Base-by-base conservation (phyloP, 2,888 invertebrate species). In the Epiblema foenella region DNA sequence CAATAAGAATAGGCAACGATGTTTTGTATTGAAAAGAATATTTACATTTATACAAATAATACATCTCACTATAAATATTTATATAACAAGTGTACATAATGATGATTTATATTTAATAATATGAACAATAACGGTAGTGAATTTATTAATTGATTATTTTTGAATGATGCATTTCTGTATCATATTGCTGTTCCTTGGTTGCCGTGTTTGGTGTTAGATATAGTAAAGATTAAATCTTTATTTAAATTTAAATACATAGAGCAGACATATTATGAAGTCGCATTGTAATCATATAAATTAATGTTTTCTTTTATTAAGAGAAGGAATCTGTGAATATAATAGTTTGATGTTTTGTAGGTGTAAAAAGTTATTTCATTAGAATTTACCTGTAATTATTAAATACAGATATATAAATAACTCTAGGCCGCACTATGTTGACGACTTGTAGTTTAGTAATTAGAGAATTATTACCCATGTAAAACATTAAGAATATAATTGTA, bases 161-260 rank as follows among this genome's bases (percentile, higher is more conserved):
- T 77, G 56, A 74, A 75, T 77, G 77, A 79, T 52, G 89, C 90
- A 79, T 86, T 81, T 81, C 83, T 90, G 89, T 90, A 89, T 74
- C 20, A 87, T 83, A 87, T 78, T 74, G 88, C 88, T 87, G 76
- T 78, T 74, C 72, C 86, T 91, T 59, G 77, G 86, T 91, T 92
- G 91, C 90, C 69, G 86, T 90, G 90, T 92, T 92, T 89, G 91
- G 79, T 92, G 91, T 92, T 91, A 90, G 87, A 49, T 15, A 24
- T 71, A 64, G 65, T 37, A 18, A 18, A 20, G 24, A 17, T 65
- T 29, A 46, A 59, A 54, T 65, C 15, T 42, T 87, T 87, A 15
- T n/a, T 60, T 88, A 85, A 88, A 81, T 80, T 78, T 82, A 84
- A 81, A 82, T 75, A 79, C 68, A 71, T 73, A 68, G 29, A 29